Conservation (phyloP, 2,113 vertebrate species). For the Patagioenas fasciata region DNA sequence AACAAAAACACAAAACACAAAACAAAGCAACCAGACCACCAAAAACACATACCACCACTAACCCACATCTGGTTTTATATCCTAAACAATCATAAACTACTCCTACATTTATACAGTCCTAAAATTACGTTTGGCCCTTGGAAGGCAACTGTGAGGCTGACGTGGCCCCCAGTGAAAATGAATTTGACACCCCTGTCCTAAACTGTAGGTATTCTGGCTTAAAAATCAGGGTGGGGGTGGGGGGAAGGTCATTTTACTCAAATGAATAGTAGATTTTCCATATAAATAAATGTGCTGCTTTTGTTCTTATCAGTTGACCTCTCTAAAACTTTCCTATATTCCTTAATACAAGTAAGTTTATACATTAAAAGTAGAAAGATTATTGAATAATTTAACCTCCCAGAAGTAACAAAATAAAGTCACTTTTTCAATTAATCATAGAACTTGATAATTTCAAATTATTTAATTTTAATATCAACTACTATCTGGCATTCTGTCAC, state of each 20-base stretch:
- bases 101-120: no score
- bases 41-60: no score
- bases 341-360: background rate
- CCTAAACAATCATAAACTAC: background rate
- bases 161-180: no score
- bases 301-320: background rate
- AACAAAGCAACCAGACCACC: no score
- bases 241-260: background rate
- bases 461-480: background rate
- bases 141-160: no score
- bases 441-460: background rate
- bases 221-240: background rate
- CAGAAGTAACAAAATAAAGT: background rate
- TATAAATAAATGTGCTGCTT: background rate
- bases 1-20: no score
- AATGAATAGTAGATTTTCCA: background rate
- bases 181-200: background rate
- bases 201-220: background rate
- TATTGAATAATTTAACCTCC: background rate
- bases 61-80: background rate
- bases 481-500: background rate
- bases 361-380: background rate
- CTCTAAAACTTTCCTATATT: background rate
- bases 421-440: background rate
- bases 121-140: no score